These are phyloP conservation scores for Neofelis nebulosa DNA, from an alignment of 2,113 vertebrate genomes.

Conservation along the genomic window DNA sequence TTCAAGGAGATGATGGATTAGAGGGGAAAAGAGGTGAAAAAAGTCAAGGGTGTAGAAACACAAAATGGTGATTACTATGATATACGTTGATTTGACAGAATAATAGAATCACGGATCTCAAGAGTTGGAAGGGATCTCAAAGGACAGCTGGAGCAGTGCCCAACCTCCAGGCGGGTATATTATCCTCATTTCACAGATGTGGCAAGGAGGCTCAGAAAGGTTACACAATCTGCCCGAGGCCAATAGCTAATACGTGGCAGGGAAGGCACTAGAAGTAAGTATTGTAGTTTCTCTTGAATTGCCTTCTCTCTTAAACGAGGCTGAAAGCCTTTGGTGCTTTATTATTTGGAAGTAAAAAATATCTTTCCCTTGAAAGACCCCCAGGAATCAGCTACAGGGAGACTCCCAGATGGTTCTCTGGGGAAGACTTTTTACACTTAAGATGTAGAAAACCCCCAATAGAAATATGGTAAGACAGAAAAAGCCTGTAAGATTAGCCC, in stretches of 20 bases:
- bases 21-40: neutral
- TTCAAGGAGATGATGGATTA: constrained; percentile 5
- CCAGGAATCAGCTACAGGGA: neutral
- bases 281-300: neutral
- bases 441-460: neutral
- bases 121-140: constrained; percentile 4
- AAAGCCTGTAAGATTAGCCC: neutral
- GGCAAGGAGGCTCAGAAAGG: neutral
- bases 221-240: constrained; percentile 23
- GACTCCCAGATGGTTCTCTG: neutral
- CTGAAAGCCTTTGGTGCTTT: neutral
- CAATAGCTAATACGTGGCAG: neutral
- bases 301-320: neutral
- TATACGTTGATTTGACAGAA: neutral
- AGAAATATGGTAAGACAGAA: neutral
- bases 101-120: neutral
- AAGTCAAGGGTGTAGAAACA: neutral
- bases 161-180: constrained; percentile 14
- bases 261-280: neutral
- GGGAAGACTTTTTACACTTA: neutral
- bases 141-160: constrained; percentile 46
- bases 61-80: neutral
- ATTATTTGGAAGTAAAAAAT: neutral
- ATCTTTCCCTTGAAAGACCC: neutral
- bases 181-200: constrained; percentile 61